Evolutionary conservation across 2,888 invertebrate species (phyloP), one percentile per base, ranked within the genome.

Genomic region (Acleris sparsana): DNA sequence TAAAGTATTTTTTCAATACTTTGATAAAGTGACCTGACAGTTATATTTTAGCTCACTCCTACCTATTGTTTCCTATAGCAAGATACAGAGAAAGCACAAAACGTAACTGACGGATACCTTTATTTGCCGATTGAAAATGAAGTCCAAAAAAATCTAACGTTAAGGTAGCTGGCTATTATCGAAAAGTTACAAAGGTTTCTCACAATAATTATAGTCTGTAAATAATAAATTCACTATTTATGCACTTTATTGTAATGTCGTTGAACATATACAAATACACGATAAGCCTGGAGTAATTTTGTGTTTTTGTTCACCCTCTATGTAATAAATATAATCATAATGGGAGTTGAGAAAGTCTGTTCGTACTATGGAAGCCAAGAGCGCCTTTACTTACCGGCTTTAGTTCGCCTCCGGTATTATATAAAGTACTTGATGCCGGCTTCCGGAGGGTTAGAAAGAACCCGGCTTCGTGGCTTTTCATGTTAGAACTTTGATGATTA

Each of bases 171-270:
- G 56, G 56, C 56, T 63, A 56, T 56, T 63, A 53, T 61, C 13
- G 43, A 49, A 25, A 22, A 33, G 55, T 55, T 65, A 55, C 43
- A 53, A 60, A 17, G 49, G 46, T 57, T 44, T 60, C 53, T 56
- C 44, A 51, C 48, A 22, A 46, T 60, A 66, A 61, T 56, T 56
- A 46, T 60, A 56, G 52, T 62, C 70, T 89, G 87, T 90, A 90
- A 86, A 91, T 89, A 89, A 84, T 77, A 80, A 80, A n/a, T 86
- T 87, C 85, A 85, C 87, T 89, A 89, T 91, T 91, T 90, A 91
- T 91, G 90, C 90, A 90, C 90, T 77, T 72, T 83, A 85, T 75
- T 85, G 76, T 79, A 80, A 77, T 80, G 77, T 85, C 80, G 79
- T 78, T 83, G 73, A 80, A 82, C 75, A 78, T 81, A 76, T 82